These are phyloP conservation scores for Bradypodion pumilum DNA, from an alignment of 2,797 vertebrate species.

Conservation along the genomic window DNA sequence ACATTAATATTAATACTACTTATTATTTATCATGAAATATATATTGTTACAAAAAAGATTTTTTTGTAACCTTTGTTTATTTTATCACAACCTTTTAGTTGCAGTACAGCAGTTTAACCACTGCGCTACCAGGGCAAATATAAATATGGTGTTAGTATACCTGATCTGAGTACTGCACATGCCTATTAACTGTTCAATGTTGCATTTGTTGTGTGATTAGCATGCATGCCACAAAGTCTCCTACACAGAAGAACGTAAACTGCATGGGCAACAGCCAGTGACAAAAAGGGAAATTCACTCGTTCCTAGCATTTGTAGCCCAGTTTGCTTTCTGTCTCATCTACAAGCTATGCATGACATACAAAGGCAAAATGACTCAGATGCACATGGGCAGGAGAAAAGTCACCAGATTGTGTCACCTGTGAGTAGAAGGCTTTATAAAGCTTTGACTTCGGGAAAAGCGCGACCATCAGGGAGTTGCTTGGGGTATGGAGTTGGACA, in stretches of 20 bases:
- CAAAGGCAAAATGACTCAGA: background rate
- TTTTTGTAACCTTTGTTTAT: too few species aligned
- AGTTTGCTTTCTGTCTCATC: background rate
- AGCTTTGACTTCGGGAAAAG: conserved; percentile 88
- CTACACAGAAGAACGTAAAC: background rate
- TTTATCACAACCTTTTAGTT: too few species aligned
- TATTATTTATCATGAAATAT: too few species aligned
- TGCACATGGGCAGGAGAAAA: background rate
- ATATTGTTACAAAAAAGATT: too few species aligned
- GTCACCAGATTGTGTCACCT: conserved; percentile 71
- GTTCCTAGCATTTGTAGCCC: background rate
- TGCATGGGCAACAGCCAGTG: too few species aligned
- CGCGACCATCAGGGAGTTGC: conserved; percentile 84
- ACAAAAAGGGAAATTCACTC: background rate
- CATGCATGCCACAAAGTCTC: background rate
- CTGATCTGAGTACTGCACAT: background rate
- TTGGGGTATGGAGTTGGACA: conserved; percentile 81
- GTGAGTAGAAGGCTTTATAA: conserved; percentile 87
- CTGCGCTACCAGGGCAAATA: too few species aligned
- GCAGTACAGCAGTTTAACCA: too few species aligned
- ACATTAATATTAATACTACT: too few species aligned
- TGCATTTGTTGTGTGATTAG: background rate
- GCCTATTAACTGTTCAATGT: too few species aligned
- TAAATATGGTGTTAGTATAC: background rate
- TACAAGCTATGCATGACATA: too few species aligned